Evolutionary conservation across 1,140 invertebrate genomes (phyloP), one percentile per base, ranked within the genome.

Genomic region (Oncopeltus fasciatus): DNA sequence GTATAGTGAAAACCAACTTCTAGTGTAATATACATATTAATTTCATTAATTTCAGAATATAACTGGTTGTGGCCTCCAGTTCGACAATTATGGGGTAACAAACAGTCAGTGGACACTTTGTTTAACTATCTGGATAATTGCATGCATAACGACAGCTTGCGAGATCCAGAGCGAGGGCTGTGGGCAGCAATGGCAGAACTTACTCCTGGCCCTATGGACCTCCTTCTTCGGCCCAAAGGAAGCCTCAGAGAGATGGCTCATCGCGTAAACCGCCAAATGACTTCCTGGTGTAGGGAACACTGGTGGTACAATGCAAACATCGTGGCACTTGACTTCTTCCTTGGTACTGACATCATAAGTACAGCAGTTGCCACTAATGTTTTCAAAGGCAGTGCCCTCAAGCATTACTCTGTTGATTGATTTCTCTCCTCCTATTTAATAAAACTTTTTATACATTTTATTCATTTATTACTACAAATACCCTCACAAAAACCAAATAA

Each of bases 151-250:
- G 31, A 69, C 64, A 58, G 68, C 58, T 64, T 73, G 72, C 21
- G 72, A 70, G 49, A 74, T 72, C 2, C 74, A 69, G 43, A 74
- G 74, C 53, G 80, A 78, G 53, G 80, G 1, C 69, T 86, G 26
- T 86, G 84, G 81, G 85, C 87, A 0, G 80, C 84, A 1, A 90
- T 90, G 88, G 86, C 86, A 0, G 86, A 90, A 72, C 76, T 88
- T 27, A 90, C 88, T 0, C 86, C 87, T 1, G 78, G 77, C 18
- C 76, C 83, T 0, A 72, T 84, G 33, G 85, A 87, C 61, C 75
- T 88, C 43, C 72, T 88, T 9, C 77, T 88, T 51, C 73, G 77
- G 44, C 69, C 77, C 4, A 73, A 77, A 24, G 59, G 81, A 8
- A 85, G 84, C 9, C 70, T 90, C 18, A 73, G 87, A 20, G 77